A percentile compares a stretch with the other conserved stretches of the same genome.
Evolutionary conservation across 2,888 invertebrate species (phyloP).

Genomic region (Coelogynopora nodosa): DNA sequence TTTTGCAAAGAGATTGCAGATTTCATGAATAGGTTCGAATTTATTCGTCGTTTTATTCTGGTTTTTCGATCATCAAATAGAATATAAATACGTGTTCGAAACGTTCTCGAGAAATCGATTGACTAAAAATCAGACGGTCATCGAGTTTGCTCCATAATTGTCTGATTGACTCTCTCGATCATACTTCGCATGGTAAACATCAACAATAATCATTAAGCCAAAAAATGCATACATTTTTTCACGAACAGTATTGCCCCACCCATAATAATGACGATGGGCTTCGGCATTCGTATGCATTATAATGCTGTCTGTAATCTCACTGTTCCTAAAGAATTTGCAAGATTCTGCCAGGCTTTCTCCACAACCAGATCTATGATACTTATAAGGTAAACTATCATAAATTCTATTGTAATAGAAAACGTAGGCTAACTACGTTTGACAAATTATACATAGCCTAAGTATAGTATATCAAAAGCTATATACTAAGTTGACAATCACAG

Average conservation of each 20-base stretch:
- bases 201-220: conserved; percentile 12
- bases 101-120: conserved; percentile 7
- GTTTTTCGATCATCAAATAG: neutral
- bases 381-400: no score
- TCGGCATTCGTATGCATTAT: no score
- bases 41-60: neutral
- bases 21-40: neutral
- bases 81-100: neutral
- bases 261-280: no score
- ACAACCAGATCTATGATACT: no score
- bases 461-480: no score
- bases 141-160: conserved; percentile 17
- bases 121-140: conserved; percentile 2
- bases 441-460: no score
- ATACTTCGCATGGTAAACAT: conserved; percentile 2
- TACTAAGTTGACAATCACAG: no score
- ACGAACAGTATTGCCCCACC: conserved; percentile 8
- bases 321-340: no score
- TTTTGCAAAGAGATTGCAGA: neutral
- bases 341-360: no score
- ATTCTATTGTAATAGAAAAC: no score
- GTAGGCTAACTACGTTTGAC: no score
- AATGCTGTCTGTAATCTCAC: no score
- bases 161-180: neutral
- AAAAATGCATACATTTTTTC: neutral